phyloP scores from a whole-genome alignment of 2,797 vertebrate genomes.

The Antennarius maculatus region DNA sequence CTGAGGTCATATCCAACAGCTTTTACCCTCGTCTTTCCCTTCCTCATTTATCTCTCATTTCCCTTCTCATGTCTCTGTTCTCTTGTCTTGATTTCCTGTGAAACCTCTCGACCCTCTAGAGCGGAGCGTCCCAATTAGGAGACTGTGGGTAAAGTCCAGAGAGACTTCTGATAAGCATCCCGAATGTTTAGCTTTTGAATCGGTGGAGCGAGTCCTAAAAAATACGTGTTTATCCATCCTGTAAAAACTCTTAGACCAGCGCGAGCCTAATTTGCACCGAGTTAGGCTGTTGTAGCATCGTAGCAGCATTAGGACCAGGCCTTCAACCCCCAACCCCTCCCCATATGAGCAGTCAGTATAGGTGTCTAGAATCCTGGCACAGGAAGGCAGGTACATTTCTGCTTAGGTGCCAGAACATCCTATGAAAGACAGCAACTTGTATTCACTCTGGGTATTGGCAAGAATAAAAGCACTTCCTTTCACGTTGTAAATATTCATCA shows the following conservation, averaged over 20 bases:
- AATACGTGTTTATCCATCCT: too few species aligned
- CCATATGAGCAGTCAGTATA: neutral
- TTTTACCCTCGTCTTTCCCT: conserved; percentile 5
- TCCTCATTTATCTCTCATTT: conserved; percentile 11
- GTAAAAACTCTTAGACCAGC: too few species aligned
- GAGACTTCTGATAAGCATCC: too few species aligned
- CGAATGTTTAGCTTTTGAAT: too few species aligned
- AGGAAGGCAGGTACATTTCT: neutral
- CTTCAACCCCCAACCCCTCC: too few species aligned
- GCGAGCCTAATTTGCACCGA: too few species aligned
- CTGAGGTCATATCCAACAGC: conserved; percentile 17
- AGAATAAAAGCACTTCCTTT: neutral
- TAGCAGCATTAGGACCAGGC: too few species aligned
- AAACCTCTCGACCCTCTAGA: conserved; percentile 54
- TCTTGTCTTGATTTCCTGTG: conserved; percentile 52
- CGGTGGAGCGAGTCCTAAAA: too few species aligned
- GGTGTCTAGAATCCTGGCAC: neutral
- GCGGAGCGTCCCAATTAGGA: conserved; percentile 4
- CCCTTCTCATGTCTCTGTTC: conserved; percentile 31
- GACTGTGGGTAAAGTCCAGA: too few species aligned
- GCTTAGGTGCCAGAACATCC: conserved; percentile 4
- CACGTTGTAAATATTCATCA: conserved; percentile 28
- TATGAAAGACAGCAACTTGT: conserved; percentile 9
- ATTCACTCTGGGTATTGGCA: neutral
- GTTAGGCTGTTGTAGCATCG: too few species aligned